Evolutionary conservation across 1,140 invertebrate genomes (phyloP).

Genomic region (Pogonomyrmex californicus): DNA sequence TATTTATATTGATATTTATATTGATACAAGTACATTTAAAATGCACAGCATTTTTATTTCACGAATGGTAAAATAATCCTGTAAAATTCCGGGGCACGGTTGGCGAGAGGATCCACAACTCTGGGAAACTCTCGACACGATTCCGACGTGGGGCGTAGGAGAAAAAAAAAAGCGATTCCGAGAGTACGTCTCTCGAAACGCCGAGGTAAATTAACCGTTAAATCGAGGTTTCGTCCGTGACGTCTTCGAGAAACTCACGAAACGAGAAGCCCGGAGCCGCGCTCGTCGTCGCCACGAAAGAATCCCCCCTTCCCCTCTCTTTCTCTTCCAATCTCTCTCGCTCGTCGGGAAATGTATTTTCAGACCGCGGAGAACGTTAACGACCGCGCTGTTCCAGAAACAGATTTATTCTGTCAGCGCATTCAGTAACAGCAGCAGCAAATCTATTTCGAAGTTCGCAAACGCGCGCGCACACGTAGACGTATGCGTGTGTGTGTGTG

Average conservation of each 20-base stretch:
- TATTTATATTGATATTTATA: conserved; percentile 14
- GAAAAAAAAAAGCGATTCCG: conserved; percentile 35
- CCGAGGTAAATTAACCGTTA: conserved; percentile 55
- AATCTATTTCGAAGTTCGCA: conserved; percentile 56
- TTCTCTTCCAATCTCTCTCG: conserved; percentile 3
- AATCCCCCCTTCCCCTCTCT: conserved; percentile 29
- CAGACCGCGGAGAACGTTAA: conserved; percentile 62
- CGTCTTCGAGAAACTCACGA: conserved; percentile 63
- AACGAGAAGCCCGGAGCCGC: conserved; percentile 41
- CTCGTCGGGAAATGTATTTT: conserved; percentile 60
- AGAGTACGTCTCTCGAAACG: conserved; percentile 60
- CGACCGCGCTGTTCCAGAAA: conserved; percentile 61
- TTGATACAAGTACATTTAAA: conserved; percentile 39
- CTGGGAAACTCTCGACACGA: conserved; percentile 50
- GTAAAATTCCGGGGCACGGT: conserved; percentile 28
- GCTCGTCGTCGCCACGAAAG: conserved; percentile 42
- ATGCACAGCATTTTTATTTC: conserved; percentile 14
- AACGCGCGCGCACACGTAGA: neutral
- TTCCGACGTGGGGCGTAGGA: conserved; percentile 29
- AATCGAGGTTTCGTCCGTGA: conserved; percentile 64
- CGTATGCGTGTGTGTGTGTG: neutral
- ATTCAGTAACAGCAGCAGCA: conserved; percentile 54
- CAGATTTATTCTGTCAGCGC: conserved; percentile 63
- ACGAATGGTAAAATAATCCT: conserved; percentile 22
- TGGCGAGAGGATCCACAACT: conserved; percentile 37